Evolutionary conservation across 2,797 vertebrate species (phyloP), one percentile per base, ranked within the genome.

Genomic region (Molossus alvarezi): DNA sequence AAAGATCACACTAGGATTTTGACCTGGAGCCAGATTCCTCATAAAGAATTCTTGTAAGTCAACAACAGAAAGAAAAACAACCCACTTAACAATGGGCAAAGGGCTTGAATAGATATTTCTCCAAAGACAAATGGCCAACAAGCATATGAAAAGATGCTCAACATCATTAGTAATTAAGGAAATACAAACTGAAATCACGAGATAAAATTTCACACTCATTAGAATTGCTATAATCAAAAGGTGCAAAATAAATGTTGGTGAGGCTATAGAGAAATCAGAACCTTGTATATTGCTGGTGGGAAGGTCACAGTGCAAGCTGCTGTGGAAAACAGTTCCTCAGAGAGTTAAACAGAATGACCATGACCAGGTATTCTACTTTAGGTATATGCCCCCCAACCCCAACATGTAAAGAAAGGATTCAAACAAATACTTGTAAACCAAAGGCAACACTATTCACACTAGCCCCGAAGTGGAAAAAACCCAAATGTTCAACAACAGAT

Each of bases 61-160:
- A 86, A 71, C 60, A 67, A 57, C 41, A 77, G n/a, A 73, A 81
- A 94, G 64, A 86, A 45, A 69, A 79, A 23, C 13, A 67, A 75
- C 17, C 27, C 41, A 71, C 57, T 37, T 69, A 62, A 84, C 84
- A 85, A 33, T 29, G n/a, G 6, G 27, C 71, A 89, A 76, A 82
- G 11, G 69, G 17, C 17, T 45, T 58, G 48, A 48, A 27, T 1
- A 37, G 37, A 27, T 23, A 75, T 69, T 69, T 90, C 62, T 57
- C 25, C 45, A 67, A 37, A 55, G 55, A 73, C n/a, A 65, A 55
- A 77, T 3, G 55, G 64, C 37, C 48, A 81, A 79, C 29, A 51
- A 85, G 10, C 45, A 85, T 27, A 79, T 0, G 0, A 60, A 79
- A 94, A 77, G 72, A 23, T 9, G 9, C 21, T 90, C 41, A 53